Evolutionary conservation across 2,888 invertebrate species (phyloP).

Genomic region (Xestia c-nigrum): DNA sequence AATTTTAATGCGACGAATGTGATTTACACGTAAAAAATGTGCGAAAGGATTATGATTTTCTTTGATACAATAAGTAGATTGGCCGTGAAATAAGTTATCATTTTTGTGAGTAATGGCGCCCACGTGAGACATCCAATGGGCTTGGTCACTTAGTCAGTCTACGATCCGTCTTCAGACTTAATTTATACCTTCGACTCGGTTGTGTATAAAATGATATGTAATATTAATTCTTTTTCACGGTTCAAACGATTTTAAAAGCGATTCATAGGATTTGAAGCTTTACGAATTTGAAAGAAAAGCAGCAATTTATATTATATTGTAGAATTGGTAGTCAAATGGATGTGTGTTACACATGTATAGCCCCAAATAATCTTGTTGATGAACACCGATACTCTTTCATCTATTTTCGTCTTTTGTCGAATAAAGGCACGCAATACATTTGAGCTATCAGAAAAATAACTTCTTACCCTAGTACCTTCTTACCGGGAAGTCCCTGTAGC

Average conservation of each 20-base stretch:
- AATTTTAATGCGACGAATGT: constrained; percentile 46
- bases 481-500: not conserved
- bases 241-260: not conserved
- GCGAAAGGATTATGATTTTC: constrained; percentile 13
- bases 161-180: not conserved
- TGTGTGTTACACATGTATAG: not conserved
- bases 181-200: not conserved
- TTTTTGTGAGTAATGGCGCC: not conserved
- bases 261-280: not conserved
- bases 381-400: not conserved
- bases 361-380: not conserved
- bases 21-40: constrained; percentile 29
- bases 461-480: no score
- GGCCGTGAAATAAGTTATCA: constrained; percentile 1
- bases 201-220: not conserved
- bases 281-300: not conserved
- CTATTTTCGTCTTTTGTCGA: not conserved
- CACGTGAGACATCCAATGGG: not conserved
- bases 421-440: not conserved
- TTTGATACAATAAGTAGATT: constrained; percentile 15
- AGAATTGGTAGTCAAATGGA: not conserved
- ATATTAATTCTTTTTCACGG: not conserved
- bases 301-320: no score
- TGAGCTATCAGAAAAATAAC: not conserved
- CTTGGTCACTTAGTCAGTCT: not conserved